phyloP scores from a whole-genome alignment of 2,888 invertebrate genomes.

The Trichopria drosophilae region DNA sequence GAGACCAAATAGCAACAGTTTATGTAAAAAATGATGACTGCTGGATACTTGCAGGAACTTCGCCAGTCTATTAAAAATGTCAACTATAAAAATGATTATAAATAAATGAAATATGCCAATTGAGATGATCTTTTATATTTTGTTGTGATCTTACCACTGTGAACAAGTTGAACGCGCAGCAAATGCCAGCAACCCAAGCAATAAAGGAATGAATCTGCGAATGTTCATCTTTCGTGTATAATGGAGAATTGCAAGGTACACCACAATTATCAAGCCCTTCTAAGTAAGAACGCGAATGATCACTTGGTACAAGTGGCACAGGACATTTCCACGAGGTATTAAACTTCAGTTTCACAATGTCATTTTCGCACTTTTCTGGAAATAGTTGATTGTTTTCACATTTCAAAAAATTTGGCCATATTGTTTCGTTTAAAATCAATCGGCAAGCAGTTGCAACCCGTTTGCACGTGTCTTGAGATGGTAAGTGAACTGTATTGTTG shows the following conservation, averaged over 20 bases:
- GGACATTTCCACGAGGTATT: constrained; percentile 83
- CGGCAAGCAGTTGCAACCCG: constrained; percentile 84
- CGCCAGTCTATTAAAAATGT: constrained; percentile 94
- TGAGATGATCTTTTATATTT: too few relatives aligned
- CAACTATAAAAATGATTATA: constrained; percentile 50
- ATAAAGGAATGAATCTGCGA: constrained; percentile 81
- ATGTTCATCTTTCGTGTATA: constrained; percentile 83
- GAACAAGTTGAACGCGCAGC: constrained; percentile 76
- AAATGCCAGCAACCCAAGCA: constrained; percentile 76
- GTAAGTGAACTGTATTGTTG: constrained; percentile 76
- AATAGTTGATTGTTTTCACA: constrained; percentile 78
- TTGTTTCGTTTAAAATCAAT: constrained; percentile 76
- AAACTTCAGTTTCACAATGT: constrained; percentile 81
- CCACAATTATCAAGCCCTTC: constrained; percentile 86
- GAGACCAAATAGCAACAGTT: constrained; percentile 88
- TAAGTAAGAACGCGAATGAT: constrained; percentile 62
- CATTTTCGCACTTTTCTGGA: constrained; percentile 80
- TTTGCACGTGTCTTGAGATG: constrained; percentile 89
- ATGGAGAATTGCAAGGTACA: constrained; percentile 82
- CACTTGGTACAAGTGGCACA: constrained; percentile 80
- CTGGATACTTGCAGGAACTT: constrained; percentile 86
- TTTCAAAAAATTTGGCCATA: constrained; percentile 85
- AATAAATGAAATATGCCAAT: too few relatives aligned
- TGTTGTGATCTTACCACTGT: constrained; percentile 74
- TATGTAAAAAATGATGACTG: constrained; percentile 90